Evolutionary conservation across 2,888 invertebrate species (phyloP), one percentile per base, ranked within the genome.

Genomic region (Micropterix aruncella): DNA sequence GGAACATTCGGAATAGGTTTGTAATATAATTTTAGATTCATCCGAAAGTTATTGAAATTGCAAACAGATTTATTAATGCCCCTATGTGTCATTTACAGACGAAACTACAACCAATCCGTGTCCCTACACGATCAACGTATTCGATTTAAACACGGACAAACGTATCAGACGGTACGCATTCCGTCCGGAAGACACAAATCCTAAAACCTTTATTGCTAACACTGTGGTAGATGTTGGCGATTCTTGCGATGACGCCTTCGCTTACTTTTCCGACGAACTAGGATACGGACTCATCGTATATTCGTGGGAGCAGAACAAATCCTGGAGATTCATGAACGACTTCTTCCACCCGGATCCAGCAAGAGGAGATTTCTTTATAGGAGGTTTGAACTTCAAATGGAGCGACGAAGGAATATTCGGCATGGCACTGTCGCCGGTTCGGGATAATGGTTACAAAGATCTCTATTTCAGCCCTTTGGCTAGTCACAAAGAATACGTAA

Each of bases 331-430:
- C 56, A 71, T 69, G 9, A 88, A 89, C 56, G 79, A 82, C 51
- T 89, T 72, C 60, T 88, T 89, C 65, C 75, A 80, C 67, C 87
- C 88, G 1, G 88, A 89, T 59, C 89, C 89, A 0, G 62, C 88
- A 2, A 71, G 75, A 14, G 85, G 86, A 3, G 84, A 87, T 55
- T 87, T 79, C 60, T 84, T 82, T 56, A 78, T 86, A 48, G 85
- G 78, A 3, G 86, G 87, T 0, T 62, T 88, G 9, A 87, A 87
- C 59, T 88, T 87, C 73, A 87, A 88, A 60, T 90, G 89, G 89
- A 77, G 77, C 17, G 78, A 79, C 51, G 89, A 87, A 63, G 86
- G 85, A 12, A 80, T 87, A 48, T 88, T 88, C 52, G 88, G 88
- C 1, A 78, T 87, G 61, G 75, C 83, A 1, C 59, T 87, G 2